Percentiles rank a stretch among this genome's conserved stretches.
Evolutionary conservation across 2,113 vertebrate genomes (phyloP).

Genomic region (Etia nguti): DNA sequence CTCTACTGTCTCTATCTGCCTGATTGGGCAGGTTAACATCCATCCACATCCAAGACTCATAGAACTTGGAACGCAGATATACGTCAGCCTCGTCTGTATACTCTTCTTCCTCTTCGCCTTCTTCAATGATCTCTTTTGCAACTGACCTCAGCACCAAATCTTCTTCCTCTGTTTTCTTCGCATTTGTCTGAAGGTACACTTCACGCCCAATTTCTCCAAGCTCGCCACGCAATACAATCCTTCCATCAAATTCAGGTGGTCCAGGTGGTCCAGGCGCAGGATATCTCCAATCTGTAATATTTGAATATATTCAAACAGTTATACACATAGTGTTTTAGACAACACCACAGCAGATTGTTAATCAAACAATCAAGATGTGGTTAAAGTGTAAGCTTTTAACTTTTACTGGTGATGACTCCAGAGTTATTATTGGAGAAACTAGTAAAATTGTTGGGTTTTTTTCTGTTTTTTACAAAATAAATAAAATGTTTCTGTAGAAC

Average conservation of each 20-base stretch:
- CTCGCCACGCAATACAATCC: rapidly evolving
- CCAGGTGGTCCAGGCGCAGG: rapidly evolving
- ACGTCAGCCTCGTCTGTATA: constrained; percentile 47
- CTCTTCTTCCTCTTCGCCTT: constrained; percentile 46
- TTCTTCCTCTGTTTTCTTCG: rapidly evolving
- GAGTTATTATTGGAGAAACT: neutral
- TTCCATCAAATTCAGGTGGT: rapidly evolving
- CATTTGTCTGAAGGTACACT: neutral
- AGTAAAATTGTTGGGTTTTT: neutral
- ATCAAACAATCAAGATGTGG: neutral
- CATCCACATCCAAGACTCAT: constrained; percentile 74
- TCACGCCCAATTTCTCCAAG: rapidly evolving
- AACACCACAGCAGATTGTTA: neutral
- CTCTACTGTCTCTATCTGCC: constrained; percentile 31
- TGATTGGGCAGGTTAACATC: constrained; percentile 46
- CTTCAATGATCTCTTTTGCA: neutral
- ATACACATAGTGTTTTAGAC: neutral
- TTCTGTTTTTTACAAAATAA: neutral
- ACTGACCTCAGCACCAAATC: neutral
- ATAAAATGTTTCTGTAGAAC: neutral
- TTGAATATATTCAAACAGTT: neutral
- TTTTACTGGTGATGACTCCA: neutral
- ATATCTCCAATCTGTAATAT: neutral
- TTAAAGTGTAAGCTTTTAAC: neutral
- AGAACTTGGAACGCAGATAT: constrained; percentile 66